A percentile compares a stretch with the other conserved stretches of the same genome.
Conservation (phyloP, 2,113 vertebrate genomes). For the Microtus oregoni region DNA sequence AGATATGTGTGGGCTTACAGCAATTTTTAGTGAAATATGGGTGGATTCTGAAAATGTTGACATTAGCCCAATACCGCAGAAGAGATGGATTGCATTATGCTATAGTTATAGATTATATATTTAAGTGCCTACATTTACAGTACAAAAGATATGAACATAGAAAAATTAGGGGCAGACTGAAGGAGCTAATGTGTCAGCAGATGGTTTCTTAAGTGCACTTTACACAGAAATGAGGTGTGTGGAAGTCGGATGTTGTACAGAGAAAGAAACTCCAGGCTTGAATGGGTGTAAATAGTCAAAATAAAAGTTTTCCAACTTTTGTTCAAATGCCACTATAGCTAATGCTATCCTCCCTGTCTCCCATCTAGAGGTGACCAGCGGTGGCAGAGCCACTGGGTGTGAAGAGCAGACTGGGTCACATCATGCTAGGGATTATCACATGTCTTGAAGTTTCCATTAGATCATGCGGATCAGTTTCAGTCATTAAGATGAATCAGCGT, state of each 20-base stretch:
- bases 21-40: not conserved
- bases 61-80: not conserved
- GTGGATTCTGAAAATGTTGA: not conserved
- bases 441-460: not conserved
- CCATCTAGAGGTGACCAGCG: not conserved
- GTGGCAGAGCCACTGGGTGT: not conserved
- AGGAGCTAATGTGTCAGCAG: not conserved
- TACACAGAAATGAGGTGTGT: not conserved
- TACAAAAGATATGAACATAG: not conserved
- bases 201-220: not conserved
- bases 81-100: not conserved
- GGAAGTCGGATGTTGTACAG: not conserved
- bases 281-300: not conserved
- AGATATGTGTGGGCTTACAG: not conserved
- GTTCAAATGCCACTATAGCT: not conserved
- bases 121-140: not conserved
- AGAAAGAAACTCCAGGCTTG: not conserved
- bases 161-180: not conserved
- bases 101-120: not conserved
- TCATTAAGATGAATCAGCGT: not conserved
- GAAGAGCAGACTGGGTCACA: rapidly evolving
- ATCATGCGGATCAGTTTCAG: not conserved
- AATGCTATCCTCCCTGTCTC: not conserved
- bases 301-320: not conserved
- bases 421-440: rapidly evolving